Evolutionary conservation across 2,888 invertebrate species (phyloP).

Genomic region (Nesidiocoris tenuis): DNA sequence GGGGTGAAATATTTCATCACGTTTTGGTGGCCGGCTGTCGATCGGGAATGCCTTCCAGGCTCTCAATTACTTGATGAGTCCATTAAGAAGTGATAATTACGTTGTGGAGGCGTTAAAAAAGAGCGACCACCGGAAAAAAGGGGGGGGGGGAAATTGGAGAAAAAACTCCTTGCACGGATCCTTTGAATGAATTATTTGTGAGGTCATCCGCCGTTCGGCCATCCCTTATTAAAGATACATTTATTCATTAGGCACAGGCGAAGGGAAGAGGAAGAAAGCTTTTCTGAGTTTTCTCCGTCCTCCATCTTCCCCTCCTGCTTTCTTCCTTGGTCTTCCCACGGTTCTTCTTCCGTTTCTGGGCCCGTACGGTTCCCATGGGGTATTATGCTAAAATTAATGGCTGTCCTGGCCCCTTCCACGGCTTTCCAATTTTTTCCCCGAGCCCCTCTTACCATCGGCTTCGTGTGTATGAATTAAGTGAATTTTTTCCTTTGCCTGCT

Average conservation of each 20-base stretch:
- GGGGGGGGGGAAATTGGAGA: neutral
- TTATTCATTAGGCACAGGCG: constrained; percentile 29
- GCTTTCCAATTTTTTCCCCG: neutral
- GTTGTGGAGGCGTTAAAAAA: constrained; percentile 1
- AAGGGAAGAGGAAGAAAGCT: constrained; percentile 23
- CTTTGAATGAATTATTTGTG: constrained; percentile 35
- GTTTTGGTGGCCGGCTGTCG: neutral
- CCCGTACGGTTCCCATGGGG: constrained; percentile 23
- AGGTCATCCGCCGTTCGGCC: constrained; percentile 5
- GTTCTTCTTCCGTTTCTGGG: neutral
- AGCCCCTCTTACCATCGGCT: neutral
- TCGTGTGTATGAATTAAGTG: constrained; percentile 32
- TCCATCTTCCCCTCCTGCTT: neutral
- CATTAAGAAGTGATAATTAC: constrained; percentile 31
- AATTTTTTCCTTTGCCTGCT: constrained; percentile 12
- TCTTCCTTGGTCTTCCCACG: neutral
- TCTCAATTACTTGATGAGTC: constrained; percentile 34
- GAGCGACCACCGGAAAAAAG: neutral
- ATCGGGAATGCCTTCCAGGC: neutral
- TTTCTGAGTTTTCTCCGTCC: constrained; percentile 29
- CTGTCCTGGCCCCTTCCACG: constrained; percentile 24
- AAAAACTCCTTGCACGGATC: neutral
- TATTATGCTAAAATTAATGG: constrained; percentile 38
- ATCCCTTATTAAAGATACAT: constrained; percentile 40
- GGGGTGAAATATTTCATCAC: neutral